These are phyloP conservation scores for Chelonoidis abingdonii DNA, from an alignment of 2,113 vertebrate genomes.

Conservation along the genomic window DNA sequence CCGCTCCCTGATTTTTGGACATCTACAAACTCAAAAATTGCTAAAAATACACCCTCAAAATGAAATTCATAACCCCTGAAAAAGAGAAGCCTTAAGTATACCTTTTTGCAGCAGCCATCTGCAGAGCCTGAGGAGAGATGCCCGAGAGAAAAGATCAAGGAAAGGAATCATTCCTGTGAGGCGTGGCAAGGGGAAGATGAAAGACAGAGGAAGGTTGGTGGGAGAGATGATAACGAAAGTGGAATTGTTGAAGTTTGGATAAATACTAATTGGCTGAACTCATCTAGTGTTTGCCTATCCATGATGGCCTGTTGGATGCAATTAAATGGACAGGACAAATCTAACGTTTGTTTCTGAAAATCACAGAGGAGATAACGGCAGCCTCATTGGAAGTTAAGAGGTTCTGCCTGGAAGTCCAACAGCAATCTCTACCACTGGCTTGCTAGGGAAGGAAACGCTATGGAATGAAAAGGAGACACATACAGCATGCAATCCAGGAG, in stretches of 20 bases:
- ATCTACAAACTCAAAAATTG: no score
- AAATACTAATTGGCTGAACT: neutral
- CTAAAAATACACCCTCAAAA: no score
- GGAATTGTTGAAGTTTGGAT: neutral
- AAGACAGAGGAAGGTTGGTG: neutral
- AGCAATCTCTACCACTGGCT: neutral
- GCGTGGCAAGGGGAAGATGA: neutral
- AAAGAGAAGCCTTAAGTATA: no score
- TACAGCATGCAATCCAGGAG: neutral
- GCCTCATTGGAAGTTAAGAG: neutral
- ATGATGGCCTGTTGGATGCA: neutral
- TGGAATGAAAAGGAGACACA: rapidly evolving
- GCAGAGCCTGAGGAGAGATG: no score
- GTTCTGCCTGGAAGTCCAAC: neutral
- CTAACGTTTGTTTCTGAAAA: neutral
- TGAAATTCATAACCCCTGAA: no score
- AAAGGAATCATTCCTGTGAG: no score
- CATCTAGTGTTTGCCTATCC: neutral
- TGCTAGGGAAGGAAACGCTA: neutral
- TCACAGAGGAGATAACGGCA: rapidly evolving
- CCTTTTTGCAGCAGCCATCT: no score
- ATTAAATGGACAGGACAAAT: no score
- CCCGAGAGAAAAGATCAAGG: no score
- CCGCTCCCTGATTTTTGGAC: no score
- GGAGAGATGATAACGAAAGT: neutral